phyloP scores from a whole-genome alignment of 2,113 vertebrate species.

The Meriones unguiculatus region DNA sequence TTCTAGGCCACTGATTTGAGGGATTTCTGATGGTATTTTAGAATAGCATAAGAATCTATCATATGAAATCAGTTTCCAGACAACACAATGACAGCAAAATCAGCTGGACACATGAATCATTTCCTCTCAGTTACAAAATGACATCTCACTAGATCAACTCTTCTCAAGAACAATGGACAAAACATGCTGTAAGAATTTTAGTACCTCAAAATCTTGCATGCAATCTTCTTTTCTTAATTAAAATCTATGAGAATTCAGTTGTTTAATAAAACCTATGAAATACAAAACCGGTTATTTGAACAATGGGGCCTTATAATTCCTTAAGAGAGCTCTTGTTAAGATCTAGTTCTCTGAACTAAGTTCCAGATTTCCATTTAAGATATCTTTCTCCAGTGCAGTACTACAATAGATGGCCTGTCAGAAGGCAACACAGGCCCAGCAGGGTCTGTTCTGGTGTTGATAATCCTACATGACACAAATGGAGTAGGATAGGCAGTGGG shows the following conservation, averaged over 20 bases:
- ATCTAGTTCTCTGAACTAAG: conserved; percentile 68
- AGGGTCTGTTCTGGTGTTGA: conserved; percentile 61
- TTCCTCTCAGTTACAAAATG: conserved; percentile 56
- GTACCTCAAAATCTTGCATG: conserved; percentile 43
- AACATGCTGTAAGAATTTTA: conserved; percentile 18
- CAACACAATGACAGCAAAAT: conserved; percentile 47
- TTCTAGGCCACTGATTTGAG: conserved; percentile 1
- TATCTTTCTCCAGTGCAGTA: conserved; percentile 66
- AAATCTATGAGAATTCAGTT: conserved; percentile 54
- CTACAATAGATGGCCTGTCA: conserved; percentile 79
- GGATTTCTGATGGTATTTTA: conserved; percentile 45
- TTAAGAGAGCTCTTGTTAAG: conserved; percentile 74
- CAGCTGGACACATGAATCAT: conserved; percentile 56
- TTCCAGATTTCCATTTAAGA: conserved; percentile 77
- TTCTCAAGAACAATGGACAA: conserved; percentile 50
- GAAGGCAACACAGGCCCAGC: conserved; percentile 54
- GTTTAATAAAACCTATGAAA: conserved; percentile 43
- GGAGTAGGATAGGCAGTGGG: background rate
- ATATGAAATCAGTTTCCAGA: conserved; percentile 53
- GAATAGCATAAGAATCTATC: conserved; percentile 53
- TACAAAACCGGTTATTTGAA: conserved; percentile 48
- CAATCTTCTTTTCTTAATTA: conserved; percentile 59
- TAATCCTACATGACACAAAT: conserved; percentile 44
- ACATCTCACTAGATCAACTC: conserved; percentile 37
- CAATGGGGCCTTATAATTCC: conserved; percentile 46